phyloP scores from a whole-genome alignment of 1,140 invertebrate genomes.

The Drosophila athabasca region DNA sequence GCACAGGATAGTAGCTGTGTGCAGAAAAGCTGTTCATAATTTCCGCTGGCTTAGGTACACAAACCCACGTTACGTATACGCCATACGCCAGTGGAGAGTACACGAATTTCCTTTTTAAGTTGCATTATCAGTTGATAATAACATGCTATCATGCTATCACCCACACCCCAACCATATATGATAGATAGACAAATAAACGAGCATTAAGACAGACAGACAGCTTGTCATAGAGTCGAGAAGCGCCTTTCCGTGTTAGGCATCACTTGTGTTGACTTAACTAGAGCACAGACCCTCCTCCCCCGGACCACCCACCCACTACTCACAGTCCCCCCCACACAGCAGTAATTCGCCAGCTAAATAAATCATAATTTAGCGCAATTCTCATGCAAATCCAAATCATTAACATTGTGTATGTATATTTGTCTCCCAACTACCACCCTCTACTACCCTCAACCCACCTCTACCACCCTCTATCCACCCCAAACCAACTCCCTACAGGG shows the following conservation, averaged over 20 bases:
- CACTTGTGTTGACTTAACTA: slow-evolving; percentile 29
- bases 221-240: slow-evolving; percentile 62
- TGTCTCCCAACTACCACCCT: slow-evolving; percentile 50
- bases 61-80: not conserved
- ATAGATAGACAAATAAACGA: slow-evolving; percentile 31
- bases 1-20: not conserved
- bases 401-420: slow-evolving; percentile 65
- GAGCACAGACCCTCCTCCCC: not conserved
- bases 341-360: not conserved
- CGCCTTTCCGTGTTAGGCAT: slow-evolving; percentile 67
- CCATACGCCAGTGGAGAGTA: slow-evolving; percentile 8
- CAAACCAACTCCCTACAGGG: slow-evolving; percentile 25
- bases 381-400: slow-evolving; percentile 59
- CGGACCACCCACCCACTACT: not conserved
- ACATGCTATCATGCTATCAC: slow-evolving; percentile 12
- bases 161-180: not conserved
- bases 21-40: slow-evolving; percentile 27
- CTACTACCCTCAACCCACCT: not conserved
- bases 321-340: not conserved
- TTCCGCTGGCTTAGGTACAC: slow-evolving; percentile 31
- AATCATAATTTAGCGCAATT: slow-evolving; percentile 8
- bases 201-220: slow-evolving; percentile 38
- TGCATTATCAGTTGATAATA: slow-evolving; percentile 28
- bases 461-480: not conserved
- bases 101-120: slow-evolving; percentile 29